Evolutionary conservation across 2,888 invertebrate species (phyloP).

Genomic region (Syritta pipiens): DNA sequence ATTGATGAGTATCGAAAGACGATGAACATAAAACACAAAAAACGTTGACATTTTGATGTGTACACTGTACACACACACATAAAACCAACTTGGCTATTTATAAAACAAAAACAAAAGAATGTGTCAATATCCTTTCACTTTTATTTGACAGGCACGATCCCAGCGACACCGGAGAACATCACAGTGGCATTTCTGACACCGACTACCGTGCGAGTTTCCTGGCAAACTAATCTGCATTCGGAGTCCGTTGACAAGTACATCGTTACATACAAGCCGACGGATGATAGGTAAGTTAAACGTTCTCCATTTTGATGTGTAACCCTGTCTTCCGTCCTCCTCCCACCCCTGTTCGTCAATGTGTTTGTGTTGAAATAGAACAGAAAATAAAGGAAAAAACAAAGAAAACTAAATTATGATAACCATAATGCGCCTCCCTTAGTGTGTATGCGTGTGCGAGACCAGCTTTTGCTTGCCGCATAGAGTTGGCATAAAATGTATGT

Average conservation of each 20-base stretch:
- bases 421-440: neutral
- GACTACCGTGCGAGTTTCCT: constrained; percentile 90
- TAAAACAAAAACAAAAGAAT: constrained; percentile 26
- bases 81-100: constrained; percentile 10
- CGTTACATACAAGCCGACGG: constrained; percentile 93
- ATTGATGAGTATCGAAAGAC: neutral
- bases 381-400: constrained; percentile 41
- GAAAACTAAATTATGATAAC: constrained; percentile 1
- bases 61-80: constrained; percentile 1
- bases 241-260: constrained; percentile 90
- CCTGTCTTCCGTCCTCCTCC: neutral
- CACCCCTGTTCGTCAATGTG: constrained; percentile 9
- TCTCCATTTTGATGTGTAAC: constrained; percentile 49
- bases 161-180: constrained; percentile 91
- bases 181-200: constrained; percentile 93
- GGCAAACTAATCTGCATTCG: constrained; percentile 87
- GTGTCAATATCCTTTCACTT: constrained; percentile 4
- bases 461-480: constrained; percentile 50
- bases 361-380: no score
- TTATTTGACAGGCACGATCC: constrained; percentile 85
- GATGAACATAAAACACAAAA: neutral
- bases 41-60: constrained; percentile 29
- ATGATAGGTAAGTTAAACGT: constrained; percentile 87
- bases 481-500: constrained; percentile 21
- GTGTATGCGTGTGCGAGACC: constrained; percentile 26